These are phyloP conservation scores for Aricia agestis DNA, from an alignment of 1,140 invertebrate species.

Conservation along the genomic window DNA sequence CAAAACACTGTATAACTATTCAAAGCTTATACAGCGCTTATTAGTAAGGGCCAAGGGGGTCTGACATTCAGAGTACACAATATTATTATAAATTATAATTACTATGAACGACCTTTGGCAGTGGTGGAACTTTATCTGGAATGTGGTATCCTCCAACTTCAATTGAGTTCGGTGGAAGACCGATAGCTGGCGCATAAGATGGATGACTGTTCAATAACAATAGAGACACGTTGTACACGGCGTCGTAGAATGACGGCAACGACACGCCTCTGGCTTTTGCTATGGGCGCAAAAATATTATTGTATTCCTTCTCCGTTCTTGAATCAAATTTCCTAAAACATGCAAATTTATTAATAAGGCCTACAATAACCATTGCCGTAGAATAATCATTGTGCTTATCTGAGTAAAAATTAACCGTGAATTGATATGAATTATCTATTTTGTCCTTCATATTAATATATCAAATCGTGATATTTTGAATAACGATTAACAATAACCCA, in stretches of 20 bases:
- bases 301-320: constrained; percentile 20
- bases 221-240: constrained; percentile 50
- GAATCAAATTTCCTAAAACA: neutral
- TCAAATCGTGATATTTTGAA: too few species aligned
- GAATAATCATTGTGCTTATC: neutral
- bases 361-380: too few species aligned
- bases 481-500: too few species aligned
- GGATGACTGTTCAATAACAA: constrained; percentile 76
- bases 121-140: constrained; percentile 39
- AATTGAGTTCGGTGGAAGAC: constrained; percentile 72
- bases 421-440: too few species aligned
- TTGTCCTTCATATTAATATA: too few species aligned
- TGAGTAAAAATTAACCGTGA: too few species aligned
- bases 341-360: neutral
- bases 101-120: constrained; percentile 39
- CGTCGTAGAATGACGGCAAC: constrained; percentile 32
- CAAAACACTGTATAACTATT: too few species aligned
- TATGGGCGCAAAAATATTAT: constrained; percentile 32
- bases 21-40: too few species aligned
- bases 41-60: too few species aligned
- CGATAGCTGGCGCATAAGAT: constrained; percentile 58
- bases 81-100: neutral
- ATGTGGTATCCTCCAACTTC: constrained; percentile 76
- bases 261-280: constrained; percentile 33
- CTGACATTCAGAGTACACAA: too few species aligned